Conservation (phyloP, 2,113 vertebrate species). For the Lophochroa leadbeateri region DNA sequence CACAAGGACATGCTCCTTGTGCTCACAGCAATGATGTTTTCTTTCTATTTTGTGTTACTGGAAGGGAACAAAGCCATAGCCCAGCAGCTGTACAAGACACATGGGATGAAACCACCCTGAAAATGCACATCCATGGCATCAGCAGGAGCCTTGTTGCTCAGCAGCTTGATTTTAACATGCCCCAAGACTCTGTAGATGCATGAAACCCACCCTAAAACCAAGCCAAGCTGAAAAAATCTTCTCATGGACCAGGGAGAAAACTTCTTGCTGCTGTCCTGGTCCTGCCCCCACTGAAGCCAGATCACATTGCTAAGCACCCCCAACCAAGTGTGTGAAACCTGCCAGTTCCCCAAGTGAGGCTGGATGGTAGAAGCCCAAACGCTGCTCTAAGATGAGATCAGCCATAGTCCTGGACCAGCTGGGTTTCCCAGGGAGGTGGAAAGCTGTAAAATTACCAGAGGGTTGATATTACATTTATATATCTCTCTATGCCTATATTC, state of each 20-base stretch:
- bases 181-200: not conserved
- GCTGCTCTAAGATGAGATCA: not conserved
- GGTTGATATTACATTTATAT: constrained; percentile 8
- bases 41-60: not conserved
- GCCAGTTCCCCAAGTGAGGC: not conserved
- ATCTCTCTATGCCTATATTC: not conserved
- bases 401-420: not conserved
- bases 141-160: not conserved
- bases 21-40: not conserved
- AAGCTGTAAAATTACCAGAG: not conserved
- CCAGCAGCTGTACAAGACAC: not conserved
- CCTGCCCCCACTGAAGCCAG: not conserved
- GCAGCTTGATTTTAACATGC: not conserved
- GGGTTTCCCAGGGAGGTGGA: not conserved
- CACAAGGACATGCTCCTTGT: not conserved
- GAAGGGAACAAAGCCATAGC: not conserved
- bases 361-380: not conserved
- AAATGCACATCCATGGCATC: not conserved
- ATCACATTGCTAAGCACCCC: not conserved
- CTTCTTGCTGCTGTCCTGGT: not conserved
- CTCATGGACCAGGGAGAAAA: not conserved
- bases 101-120: not conserved
- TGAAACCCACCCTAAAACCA: not conserved
- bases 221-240: not conserved
- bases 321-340: not conserved